phyloP scores from a whole-genome alignment of 2,113 vertebrate genomes.

The Alligator mississippiensis region DNA sequence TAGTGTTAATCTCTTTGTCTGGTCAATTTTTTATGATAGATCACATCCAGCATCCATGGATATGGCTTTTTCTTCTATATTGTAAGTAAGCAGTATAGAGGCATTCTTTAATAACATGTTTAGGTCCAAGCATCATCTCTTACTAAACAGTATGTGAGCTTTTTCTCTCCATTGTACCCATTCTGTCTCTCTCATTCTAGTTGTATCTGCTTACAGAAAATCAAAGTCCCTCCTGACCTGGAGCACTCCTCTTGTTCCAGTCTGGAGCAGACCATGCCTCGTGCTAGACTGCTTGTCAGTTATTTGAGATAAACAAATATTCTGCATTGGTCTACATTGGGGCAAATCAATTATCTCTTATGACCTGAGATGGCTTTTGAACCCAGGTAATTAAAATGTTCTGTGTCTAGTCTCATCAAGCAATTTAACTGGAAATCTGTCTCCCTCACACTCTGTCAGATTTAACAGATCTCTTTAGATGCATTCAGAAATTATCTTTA shows the following conservation, averaged over 20 bases:
- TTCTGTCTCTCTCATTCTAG: background rate
- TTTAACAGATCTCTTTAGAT: background rate
- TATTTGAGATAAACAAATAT: constrained; percentile 4
- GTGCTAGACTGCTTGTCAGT: background rate
- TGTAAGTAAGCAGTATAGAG: background rate
- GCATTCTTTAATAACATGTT: background rate
- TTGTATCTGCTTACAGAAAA: background rate
- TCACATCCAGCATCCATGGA: background rate
- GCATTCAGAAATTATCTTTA: background rate
- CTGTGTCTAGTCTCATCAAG: constrained; percentile 17
- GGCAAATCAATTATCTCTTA: constrained; percentile 58
- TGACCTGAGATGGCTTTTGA: constrained; percentile 36
- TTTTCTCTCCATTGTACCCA: background rate
- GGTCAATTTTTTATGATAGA: background rate
- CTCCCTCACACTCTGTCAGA: background rate
- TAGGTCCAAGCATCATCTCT: background rate
- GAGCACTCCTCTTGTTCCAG: background rate
- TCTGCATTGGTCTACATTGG: background rate
- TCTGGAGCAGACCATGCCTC: background rate
- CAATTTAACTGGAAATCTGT: constrained; percentile 25
- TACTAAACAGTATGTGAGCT: background rate
- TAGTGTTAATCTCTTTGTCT: background rate
- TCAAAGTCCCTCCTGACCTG: background rate
- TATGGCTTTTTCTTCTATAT: background rate
- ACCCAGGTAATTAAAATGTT: constrained; percentile 34